Percentiles rank a stretch among this genome's conserved stretches.
Evolutionary conservation across 2,888 invertebrate species (phyloP).

Genomic region (Caenorhabditis sp.): DNA sequence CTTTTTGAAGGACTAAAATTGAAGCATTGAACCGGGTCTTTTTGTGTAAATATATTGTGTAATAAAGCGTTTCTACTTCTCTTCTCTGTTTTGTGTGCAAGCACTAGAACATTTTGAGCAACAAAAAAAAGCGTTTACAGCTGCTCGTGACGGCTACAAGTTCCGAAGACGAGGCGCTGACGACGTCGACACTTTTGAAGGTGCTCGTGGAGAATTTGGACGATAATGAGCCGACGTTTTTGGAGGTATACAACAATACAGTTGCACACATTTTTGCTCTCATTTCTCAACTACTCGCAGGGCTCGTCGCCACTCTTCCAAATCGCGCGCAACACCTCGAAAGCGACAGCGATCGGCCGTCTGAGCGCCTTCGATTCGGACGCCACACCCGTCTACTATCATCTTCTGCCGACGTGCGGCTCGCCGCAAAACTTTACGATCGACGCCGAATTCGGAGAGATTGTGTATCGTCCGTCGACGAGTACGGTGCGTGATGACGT

Average conservation of each 20-base stretch:
- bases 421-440: constrained; percentile 33
- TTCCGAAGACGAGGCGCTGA: constrained; percentile 16
- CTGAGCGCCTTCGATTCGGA: constrained; percentile 36
- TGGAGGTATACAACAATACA: constrained; percentile 6
- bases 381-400: constrained; percentile 20
- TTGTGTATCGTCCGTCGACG: constrained; percentile 34
- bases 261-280: neutral
- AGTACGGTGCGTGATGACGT: neutral
- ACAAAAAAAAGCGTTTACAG: constrained; percentile 22
- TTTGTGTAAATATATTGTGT: constrained; percentile 12
- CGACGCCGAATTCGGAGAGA: constrained; percentile 47
- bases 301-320: constrained; percentile 24
- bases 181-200: constrained; percentile 34
- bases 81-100: neutral
- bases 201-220: constrained; percentile 41
- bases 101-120: neutral
- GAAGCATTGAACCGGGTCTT: neutral
- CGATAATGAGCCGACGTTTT: constrained; percentile 43
- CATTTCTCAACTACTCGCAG: neutral
- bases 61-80: constrained; percentile 31
- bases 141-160: constrained; percentile 41
- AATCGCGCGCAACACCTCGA: constrained; percentile 14
- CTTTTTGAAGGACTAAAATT: neutral
- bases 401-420: constrained; percentile 45
- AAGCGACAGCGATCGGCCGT: constrained; percentile 39